Evolutionary conservation across 2,797 vertebrate genomes (phyloP), one percentile per base, ranked within the genome.

Genomic region (Vipera latastei): DNA sequence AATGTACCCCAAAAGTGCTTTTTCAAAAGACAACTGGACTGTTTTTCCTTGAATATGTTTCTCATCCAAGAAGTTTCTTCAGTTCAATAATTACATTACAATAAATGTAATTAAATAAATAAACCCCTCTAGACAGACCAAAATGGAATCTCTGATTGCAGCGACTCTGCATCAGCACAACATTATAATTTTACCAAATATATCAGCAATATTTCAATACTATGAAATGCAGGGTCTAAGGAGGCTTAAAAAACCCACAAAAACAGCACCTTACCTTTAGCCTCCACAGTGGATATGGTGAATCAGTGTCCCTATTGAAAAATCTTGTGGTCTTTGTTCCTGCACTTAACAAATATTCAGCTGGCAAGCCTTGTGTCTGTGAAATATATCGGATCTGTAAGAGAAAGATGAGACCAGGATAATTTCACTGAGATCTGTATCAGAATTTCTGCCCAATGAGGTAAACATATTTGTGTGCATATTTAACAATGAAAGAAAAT

Each of bases 251-350:
- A 69, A 92, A 92, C 92, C 57, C 4, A 59, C 78, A 22, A 11
- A 32, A 87, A 8, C 0, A 0, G 51, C 53, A 91, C 93, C 97
- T 92, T 98, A 99, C 99, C 99, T 99, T 99, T 59, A 99, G 98
- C 97, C 99, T 99, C 99, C 99, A 99, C 94, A 99, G 98, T 88
- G 99, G 99, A 96, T 99, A 99, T 0, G 99, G 98, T 56, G 99
- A 99, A 96, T 99, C 99, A 0, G 99, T 98, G 96, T 99, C 99
- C 97, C 99, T 99, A 98, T 99, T 99, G 98, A 99, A 99, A 98
- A 99, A 99, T 97, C 99, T 98, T 11, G 99, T 99, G 86, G 99
- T 99, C 98, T 99, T 99, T n/a, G 99, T 99, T 94, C 99, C 99
- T 60, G 99, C 98, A 59, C 99, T 99, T 97, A 99, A 97, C 96